These are phyloP conservation scores for Ennomos quercinarius DNA, from an alignment of 2,888 invertebrate species.

Conservation along the genomic window DNA sequence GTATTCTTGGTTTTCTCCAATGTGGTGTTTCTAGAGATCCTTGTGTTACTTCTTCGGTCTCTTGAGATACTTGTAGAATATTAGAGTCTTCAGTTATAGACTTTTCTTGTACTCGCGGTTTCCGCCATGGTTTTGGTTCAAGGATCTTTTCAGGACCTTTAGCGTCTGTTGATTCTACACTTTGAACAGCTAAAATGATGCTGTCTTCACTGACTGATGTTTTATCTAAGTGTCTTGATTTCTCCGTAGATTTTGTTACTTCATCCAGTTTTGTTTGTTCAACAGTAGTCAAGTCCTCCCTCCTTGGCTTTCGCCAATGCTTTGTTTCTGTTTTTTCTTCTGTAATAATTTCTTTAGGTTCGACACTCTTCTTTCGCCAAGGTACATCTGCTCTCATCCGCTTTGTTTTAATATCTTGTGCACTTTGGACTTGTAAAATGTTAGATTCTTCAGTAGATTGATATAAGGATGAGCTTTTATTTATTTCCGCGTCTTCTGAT, in stretches of 20 bases:
- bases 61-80: conserved; percentile 27
- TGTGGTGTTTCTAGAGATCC: conserved; percentile 26
- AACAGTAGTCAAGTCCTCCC: conserved; percentile 16
- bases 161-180: conserved; percentile 41
- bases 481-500: conserved; percentile 47
- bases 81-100: conserved; percentile 36
- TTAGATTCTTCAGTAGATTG: conserved; percentile 74
- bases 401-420: conserved; percentile 63
- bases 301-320: conserved; percentile 59
- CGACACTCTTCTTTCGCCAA: conserved; percentile 63
- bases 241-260: conserved; percentile 22
- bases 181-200: conserved; percentile 43
- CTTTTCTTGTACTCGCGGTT: conserved; percentile 53
- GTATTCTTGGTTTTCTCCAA: conserved; percentile 35
- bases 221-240: conserved; percentile 40
- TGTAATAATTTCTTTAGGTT: conserved; percentile 40
- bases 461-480: conserved; percentile 53
- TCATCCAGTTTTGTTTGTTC: conserved; percentile 27
- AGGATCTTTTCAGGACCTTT: conserved; percentile 35
- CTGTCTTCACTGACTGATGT: conserved; percentile 45
- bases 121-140: conserved; percentile 57
- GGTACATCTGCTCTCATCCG: conserved; percentile 58
- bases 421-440: conserved; percentile 64
- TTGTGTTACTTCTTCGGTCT: conserved; percentile 28
- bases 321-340: conserved; percentile 50